Base-by-base conservation (phyloP, 2,888 invertebrate species). In the Cylloceria caligata region DNA sequence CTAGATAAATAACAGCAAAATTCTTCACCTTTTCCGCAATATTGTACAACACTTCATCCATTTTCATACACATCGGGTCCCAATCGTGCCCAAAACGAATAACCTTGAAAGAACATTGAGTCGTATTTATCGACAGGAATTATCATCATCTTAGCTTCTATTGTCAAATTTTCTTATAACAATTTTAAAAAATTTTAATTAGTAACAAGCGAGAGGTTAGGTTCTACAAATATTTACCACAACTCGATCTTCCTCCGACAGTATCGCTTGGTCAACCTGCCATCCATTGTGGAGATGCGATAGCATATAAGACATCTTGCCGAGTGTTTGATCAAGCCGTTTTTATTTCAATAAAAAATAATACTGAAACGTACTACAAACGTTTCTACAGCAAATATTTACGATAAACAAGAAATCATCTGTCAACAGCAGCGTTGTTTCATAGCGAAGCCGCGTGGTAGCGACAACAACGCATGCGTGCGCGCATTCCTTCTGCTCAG, bases 31-130 rank as follows among this genome's bases (percentile, higher is more conserved):
- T 99, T 89, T 98, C 98, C 0, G 98, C 98, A 71, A 99, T 98
- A 90, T 97, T 98, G 93, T 98, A 99, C 49, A 99, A 93, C 0
- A 98, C 98, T 94, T 99, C 99, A 89, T 99, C 99, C 99, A 99
- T 99, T 93, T 99, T 98, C 99, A 99, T 99, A 92, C 99, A 99
- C 0, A 99, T 98, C 0, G 99, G 99, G 92, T 99, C 99, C 99
- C 99, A 99, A 95, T 99, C 99, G 92, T 99, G 99, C 0, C 99
- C 99, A 93, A 99, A 99, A 78, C 99, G 95, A 83, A 99, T 99
- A 0, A 97, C 97, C 97, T 97, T 88, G 19, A 91, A 89, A 55
- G 72, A 68, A 78, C 62, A 73, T 72, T 67, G 2, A 45, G n/a
- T n/a, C 39, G 39, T 39, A 3, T 39, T 45, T 1, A 5, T 45